Percentiles rank a stretch among this genome's conserved stretches.
Evolutionary conservation across 2,888 invertebrate species (phyloP).

Genomic region (Gymnosoma rotundatum): DNA sequence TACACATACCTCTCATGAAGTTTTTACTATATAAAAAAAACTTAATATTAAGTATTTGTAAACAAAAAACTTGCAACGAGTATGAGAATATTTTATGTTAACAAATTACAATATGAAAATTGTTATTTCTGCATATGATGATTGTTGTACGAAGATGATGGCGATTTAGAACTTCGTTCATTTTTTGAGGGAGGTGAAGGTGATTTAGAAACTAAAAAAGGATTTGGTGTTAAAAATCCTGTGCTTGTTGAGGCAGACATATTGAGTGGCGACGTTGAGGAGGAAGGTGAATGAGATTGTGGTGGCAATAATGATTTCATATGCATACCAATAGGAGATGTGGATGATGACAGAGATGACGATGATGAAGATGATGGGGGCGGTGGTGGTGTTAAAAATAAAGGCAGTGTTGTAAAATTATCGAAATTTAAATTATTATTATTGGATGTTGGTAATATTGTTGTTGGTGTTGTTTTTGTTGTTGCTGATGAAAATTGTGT

Average conservation of each 20-base stretch:
- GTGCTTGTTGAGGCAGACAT: conserved; percentile 25
- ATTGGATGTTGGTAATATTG: conserved; percentile 34
- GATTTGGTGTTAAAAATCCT: conserved; percentile 58
- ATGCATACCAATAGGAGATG: conserved; percentile 64
- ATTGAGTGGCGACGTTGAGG: conserved; percentile 38
- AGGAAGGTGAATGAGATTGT: conserved; percentile 29
- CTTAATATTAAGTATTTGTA: not conserved
- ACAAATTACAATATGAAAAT: conserved; percentile 39
- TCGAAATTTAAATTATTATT: conserved; percentile 64
- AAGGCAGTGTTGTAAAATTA: conserved; percentile 71
- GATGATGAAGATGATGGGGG: conserved; percentile 64
- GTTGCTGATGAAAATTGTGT: conserved; percentile 46
- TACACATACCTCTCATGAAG: conserved; percentile 57
- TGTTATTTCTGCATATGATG: conserved; percentile 66
- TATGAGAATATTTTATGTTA: conserved; percentile 46
- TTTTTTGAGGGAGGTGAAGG: conserved; percentile 57
- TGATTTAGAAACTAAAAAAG: conserved; percentile 51
- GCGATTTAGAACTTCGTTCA: conserved; percentile 58
- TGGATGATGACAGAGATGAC: conserved; percentile 48
- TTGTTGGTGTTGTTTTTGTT: conserved; percentile 30
- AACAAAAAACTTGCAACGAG: conserved; percentile 57
- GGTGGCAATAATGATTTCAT: conserved; percentile 56
- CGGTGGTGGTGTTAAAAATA: conserved; percentile 72
- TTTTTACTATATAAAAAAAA: conserved; percentile 26
- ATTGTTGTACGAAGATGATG: conserved; percentile 41